phyloP scores from a whole-genome alignment of 2,797 vertebrate genomes.

The Xenentodon cancila region DNA sequence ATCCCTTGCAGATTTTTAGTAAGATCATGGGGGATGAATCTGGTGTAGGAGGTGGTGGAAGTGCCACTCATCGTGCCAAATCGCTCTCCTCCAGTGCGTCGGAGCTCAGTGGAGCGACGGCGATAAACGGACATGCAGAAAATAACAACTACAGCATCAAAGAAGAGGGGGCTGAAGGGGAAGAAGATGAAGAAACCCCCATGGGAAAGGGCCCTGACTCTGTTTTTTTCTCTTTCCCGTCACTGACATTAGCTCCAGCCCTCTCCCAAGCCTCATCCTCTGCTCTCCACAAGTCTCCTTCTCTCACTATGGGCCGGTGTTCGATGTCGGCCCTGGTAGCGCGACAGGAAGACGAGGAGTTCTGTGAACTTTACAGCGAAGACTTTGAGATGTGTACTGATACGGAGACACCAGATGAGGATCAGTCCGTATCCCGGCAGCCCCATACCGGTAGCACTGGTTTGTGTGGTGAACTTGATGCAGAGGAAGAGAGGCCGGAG shows the following conservation, averaged over 20 bases:
- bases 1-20: slow-evolving; percentile 96
- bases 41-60: slow-evolving; percentile 78
- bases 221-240: slow-evolving; percentile 80
- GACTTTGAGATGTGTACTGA: slow-evolving; percentile 90
- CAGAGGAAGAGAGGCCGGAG: slow-evolving; percentile 78
- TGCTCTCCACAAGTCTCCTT: slow-evolving; percentile 57
- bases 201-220: slow-evolving; percentile 71
- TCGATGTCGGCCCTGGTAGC: slow-evolving; percentile 90
- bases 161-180: slow-evolving; percentile 88
- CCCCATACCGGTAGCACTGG: slow-evolving; percentile 87
- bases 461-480: slow-evolving; percentile 83
- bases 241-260: slow-evolving; percentile 64
- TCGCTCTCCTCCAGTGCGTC: slow-evolving; percentile 94
- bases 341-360: slow-evolving; percentile 96
- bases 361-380: slow-evolving; percentile 93
- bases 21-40: slow-evolving; percentile 97
- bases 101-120: slow-evolving; percentile 88
- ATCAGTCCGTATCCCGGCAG: slow-evolving; percentile 79
- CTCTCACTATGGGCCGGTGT: slow-evolving; percentile 90
- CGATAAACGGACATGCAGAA: slow-evolving; percentile 90
- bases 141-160: slow-evolving; percentile 95
- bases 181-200: slow-evolving; percentile 78
- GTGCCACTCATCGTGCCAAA: slow-evolving; percentile 86
- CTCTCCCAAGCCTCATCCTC: slow-evolving; percentile 48
- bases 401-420: slow-evolving; percentile 83